Base-by-base conservation (phyloP, 2,888 invertebrate species). In the Drosophila infuscata region DNA sequence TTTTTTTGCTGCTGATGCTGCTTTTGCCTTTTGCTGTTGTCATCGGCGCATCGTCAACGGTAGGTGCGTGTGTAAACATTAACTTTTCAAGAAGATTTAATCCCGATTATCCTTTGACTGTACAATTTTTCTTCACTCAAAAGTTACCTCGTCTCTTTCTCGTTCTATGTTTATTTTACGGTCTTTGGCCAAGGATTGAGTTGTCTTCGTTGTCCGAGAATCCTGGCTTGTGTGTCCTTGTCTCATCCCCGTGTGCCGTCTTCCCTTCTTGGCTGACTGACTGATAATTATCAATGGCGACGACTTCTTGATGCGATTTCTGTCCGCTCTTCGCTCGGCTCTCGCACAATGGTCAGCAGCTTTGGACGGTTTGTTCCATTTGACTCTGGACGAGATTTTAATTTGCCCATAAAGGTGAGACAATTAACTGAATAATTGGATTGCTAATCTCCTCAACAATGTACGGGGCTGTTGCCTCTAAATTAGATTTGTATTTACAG, bases 71-170 rank as follows among this genome's bases (percentile, higher is more conserved):
- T 88, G 86, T 90, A 92, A 92, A 92, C 91, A 93, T 92, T 93
- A 92, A 93, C 92, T 93, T 92, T 92, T 91, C 89, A 93, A 93
- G 92, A 91, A 91, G 87, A 91, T 90, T 90, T 92, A 92, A 93
- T 90, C 90, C 92, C 84, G 92, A 92, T 92, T 92, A 92, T 92
- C 93, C 92, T 89, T 89, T 91, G 92, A 92, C 92, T 92, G 90
- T 90, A 79, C 73, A 91, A 89, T 88, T 86, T 89, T 83, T 41
- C 12, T 57, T 85, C 77, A 90, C 87, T 80, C 89, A 83, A 77
- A 83, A 81, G 67, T 71, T 80, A 70, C 75, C 70, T 59, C 73
- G 68, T 66, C 69, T 57, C 62, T 43, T 8, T 57, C 3, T 30
- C 15, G 32, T 32, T 43, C 17, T 43, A 32, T 57, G 82, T 82